Evolutionary conservation across 2,113 vertebrate species (phyloP).

Genomic region (Neodon shergylaensis): DNA sequence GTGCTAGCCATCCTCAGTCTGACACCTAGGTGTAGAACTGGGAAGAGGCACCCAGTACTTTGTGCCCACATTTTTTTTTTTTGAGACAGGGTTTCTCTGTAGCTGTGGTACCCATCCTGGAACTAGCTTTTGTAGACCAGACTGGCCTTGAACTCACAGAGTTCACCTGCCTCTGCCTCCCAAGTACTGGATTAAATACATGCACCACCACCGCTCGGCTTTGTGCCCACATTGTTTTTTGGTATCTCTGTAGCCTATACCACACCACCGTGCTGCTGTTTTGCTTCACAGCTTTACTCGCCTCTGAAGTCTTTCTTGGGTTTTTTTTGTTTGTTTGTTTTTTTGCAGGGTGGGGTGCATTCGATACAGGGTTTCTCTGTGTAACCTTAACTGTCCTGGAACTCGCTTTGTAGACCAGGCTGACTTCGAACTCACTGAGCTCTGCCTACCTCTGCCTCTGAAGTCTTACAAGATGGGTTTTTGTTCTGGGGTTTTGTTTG

Average conservation of each 20-base stretch:
- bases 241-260: background rate
- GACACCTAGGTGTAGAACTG: background rate
- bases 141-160: too few species aligned
- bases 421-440: too few species aligned
- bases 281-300: background rate
- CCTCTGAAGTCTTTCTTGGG: background rate
- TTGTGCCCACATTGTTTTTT: background rate
- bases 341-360: background rate
- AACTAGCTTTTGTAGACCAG: too few species aligned
- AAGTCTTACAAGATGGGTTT: slow-evolving; percentile 2
- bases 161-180: too few species aligned
- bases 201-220: too few species aligned
- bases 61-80: background rate
- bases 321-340: background rate
- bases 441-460: background rate
- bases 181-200: too few species aligned
- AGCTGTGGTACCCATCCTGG: too few species aligned
- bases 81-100: too few species aligned
- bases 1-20: background rate
- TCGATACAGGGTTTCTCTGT: too few species aligned
- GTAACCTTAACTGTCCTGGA: too few species aligned
- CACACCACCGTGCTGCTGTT: background rate
- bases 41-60: background rate
- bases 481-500: background rate
- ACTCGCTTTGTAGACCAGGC: too few species aligned